Evolutionary conservation across 2,113 vertebrate genomes (phyloP).

Genomic region (Recurvirostra avosetta): DNA sequence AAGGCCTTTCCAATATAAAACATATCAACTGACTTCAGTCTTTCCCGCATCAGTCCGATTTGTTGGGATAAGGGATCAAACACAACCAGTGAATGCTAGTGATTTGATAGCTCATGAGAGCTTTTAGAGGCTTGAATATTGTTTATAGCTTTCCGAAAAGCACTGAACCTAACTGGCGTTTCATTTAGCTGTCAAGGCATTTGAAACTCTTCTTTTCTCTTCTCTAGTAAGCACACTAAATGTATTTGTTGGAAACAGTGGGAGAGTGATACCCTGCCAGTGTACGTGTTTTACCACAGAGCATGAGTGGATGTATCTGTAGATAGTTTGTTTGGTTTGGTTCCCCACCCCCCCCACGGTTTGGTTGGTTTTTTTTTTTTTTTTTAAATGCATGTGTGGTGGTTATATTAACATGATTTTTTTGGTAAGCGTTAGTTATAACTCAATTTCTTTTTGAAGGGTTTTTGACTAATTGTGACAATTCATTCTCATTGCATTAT

Average conservation of each 20-base stretch:
- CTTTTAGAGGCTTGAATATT: not conserved
- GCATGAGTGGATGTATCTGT: not conserved
- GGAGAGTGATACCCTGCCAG: not conserved
- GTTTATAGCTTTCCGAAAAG: not conserved
- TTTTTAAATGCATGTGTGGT: not conserved
- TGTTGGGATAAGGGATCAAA: not conserved
- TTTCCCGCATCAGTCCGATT: not conserved
- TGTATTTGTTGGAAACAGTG: not conserved
- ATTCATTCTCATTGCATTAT: not conserved
- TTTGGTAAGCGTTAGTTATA: not conserved
- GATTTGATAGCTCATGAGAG: too few relatives aligned
- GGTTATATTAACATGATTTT: not conserved
- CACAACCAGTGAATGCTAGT: not conserved
- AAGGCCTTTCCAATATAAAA: not conserved
- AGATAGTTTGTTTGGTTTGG: too few relatives aligned
- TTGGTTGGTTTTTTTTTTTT: too few relatives aligned
- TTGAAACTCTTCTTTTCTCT: not conserved
- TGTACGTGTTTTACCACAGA: not conserved
- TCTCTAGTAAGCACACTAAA: not conserved
- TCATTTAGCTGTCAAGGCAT: not conserved
- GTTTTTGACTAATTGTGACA: not conserved
- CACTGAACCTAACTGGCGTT: not conserved
- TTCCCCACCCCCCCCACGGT: too few relatives aligned
- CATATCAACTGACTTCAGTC: not conserved
- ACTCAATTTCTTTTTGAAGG: not conserved